These are phyloP conservation scores for Ardeotis arabs DNA, from an alignment of 2,113 vertebrate genomes.

Conservation along the genomic window DNA sequence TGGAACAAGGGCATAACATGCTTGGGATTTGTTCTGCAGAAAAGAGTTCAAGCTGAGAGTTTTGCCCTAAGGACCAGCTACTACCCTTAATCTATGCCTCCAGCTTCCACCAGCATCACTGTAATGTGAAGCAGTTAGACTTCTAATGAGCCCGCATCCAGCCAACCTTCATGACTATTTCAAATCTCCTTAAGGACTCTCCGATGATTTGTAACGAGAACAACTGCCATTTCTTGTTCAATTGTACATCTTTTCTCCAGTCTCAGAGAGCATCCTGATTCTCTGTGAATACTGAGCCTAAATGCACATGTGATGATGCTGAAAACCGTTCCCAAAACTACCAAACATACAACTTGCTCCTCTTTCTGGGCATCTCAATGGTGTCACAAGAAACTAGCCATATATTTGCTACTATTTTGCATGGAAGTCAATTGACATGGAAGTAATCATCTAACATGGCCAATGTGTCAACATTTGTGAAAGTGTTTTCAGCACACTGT, in stretches of 20 bases:
- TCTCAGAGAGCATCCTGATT: neutral
- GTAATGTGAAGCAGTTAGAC: neutral
- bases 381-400: neutral
- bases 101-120: neutral
- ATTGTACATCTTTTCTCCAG: neutral
- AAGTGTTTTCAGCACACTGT: neutral
- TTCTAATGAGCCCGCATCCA: neutral
- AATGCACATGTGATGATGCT: neutral
- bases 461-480: neutral
- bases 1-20: neutral
- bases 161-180: neutral
- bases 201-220: conserved; percentile 9
- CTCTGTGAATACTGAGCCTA: neutral
- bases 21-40: neutral
- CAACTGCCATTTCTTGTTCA: conserved; percentile 12
- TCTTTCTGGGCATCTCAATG: neutral
- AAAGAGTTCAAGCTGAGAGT: neutral
- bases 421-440: neutral
- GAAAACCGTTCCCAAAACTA: neutral
- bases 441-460: neutral
- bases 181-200: neutral
- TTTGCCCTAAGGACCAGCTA: neutral
- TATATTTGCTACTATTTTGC: neutral
- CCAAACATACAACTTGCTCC: neutral
- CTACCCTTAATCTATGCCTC: neutral